These are phyloP conservation scores for Spisula subtruncata DNA, from an alignment of 2,888 invertebrate genomes.

Conservation along the genomic window DNA sequence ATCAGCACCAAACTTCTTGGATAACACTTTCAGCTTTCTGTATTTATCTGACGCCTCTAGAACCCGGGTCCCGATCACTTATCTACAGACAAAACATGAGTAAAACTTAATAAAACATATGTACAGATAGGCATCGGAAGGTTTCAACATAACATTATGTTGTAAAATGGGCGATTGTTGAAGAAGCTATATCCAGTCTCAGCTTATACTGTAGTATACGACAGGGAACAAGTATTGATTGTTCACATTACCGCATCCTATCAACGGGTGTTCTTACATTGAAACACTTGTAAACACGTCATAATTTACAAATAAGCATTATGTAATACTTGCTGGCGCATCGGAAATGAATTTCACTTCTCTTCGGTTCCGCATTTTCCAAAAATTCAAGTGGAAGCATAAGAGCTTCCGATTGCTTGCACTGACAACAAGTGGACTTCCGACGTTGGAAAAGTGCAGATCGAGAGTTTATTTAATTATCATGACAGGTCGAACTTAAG, in stretches of 20 bases:
- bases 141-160: constrained; percentile 54
- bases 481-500: constrained; percentile 23
- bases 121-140: constrained; percentile 60
- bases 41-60: constrained; percentile 46
- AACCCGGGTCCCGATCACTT: constrained; percentile 35
- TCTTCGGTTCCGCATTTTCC: constrained; percentile 36
- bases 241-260: constrained; percentile 26
- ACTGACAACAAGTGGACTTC: constrained; percentile 38
- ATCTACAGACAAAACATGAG: constrained; percentile 64
- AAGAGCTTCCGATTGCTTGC: constrained; percentile 40
- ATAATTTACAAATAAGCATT: constrained; percentile 49
- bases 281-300: constrained; percentile 43
- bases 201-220: constrained; percentile 36
- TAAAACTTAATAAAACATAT: constrained; percentile 69
- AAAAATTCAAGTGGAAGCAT: constrained; percentile 29
- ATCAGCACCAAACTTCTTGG: constrained; percentile 25
- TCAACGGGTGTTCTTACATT: constrained; percentile 11
- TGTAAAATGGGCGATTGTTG: constrained; percentile 63
- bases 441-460: constrained; percentile 13
- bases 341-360: constrained; percentile 45
- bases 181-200: constrained; percentile 38
- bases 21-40: constrained; percentile 40
- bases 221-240: constrained; percentile 46
- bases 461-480: constrained; percentile 18
- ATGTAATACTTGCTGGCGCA: constrained; percentile 38